Evolutionary conservation across 2,113 vertebrate species (phyloP), one percentile per base, ranked within the genome.

Genomic region (Marmota monax): DNA sequence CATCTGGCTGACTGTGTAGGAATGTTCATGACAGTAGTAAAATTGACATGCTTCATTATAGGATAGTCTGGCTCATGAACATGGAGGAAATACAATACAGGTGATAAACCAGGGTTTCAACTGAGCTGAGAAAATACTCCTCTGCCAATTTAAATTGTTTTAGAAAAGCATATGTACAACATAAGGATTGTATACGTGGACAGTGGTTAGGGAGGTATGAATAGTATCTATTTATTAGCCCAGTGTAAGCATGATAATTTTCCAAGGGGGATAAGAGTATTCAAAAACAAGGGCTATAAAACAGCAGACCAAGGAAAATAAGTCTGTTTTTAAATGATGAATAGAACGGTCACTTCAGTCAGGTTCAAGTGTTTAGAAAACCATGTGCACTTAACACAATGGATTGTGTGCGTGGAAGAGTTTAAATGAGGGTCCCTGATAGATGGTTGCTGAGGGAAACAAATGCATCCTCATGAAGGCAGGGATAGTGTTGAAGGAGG

Each of bases 1-100:
- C 98, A 98, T 97, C 97, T 98, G 98, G 95, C 74, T 94, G 89
- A 88, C 93, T 95, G 95, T 87, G 97, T 87, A 95, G 96, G 96
- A 96, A 96, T 96, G 96, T 88, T 95, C 78, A 32, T 22, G 32
- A 76, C 78, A 93, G 95, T 92, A 97, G 96, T 97, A 93, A 96
- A 97, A 94, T 82, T 34, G 94, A 92, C 91, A 91, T 92, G 94
- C 84, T 97, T 97, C 94, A 72, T 96, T 94, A 96, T 87, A 77
- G 92, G 87, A 94, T 45, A 76, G 77, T 39, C 82, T 84, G 96
- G 85, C 80, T 91, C 45, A 69, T 82, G 96, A 92, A 88, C 63
- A 42, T 13, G 32, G 87, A 90, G 82, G 92, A 82, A 95, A 97
- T 16, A 69, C 4, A 92, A 76, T 86, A 77, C 27, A 8, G 23